Evolutionary conservation across 1,140 invertebrate genomes (phyloP).

Genomic region (Pseudomyrmex pallidus): DNA sequence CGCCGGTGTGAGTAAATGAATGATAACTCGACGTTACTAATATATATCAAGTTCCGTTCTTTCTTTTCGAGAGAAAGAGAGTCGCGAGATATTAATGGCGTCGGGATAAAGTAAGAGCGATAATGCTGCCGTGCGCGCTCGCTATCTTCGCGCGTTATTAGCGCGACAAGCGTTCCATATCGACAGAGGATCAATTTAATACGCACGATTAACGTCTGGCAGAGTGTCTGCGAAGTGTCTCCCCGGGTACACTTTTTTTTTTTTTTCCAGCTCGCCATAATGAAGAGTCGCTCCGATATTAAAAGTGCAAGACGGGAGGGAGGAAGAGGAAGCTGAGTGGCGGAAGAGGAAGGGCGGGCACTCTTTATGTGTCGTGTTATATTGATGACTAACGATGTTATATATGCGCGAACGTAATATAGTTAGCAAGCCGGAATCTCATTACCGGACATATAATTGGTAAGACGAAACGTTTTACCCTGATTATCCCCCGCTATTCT

Average conservation of each 20-base stretch:
- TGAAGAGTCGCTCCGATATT: slow-evolving; percentile 65
- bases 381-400: slow-evolving; percentile 62
- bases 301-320: slow-evolving; percentile 33
- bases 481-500: slow-evolving; percentile 59
- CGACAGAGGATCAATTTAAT: slow-evolving; percentile 58
- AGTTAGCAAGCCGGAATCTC: slow-evolving; percentile 60
- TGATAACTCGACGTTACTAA: slow-evolving; percentile 5
- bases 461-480: slow-evolving; percentile 70
- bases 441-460: slow-evolving; percentile 68
- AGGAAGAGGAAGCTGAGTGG: slow-evolving; percentile 6
- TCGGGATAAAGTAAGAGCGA: slow-evolving; percentile 38
- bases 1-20: neutral
- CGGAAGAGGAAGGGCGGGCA: neutral
- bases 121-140: slow-evolving; percentile 29
- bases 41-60: neutral
- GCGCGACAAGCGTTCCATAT: slow-evolving; percentile 30
- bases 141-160: slow-evolving; percentile 51
- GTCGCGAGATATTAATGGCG: slow-evolving; percentile 39
- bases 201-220: slow-evolving; percentile 66
- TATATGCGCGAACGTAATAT: slow-evolving; percentile 59
- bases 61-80: no score
- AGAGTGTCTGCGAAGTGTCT: slow-evolving; percentile 54
- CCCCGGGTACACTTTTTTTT: slow-evolving; percentile 25
- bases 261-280: slow-evolving; percentile 67
- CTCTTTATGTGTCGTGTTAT: slow-evolving; percentile 61